Evolutionary conservation across 2,797 vertebrate species (phyloP).

Genomic region (Anniella stebbinsi): DNA sequence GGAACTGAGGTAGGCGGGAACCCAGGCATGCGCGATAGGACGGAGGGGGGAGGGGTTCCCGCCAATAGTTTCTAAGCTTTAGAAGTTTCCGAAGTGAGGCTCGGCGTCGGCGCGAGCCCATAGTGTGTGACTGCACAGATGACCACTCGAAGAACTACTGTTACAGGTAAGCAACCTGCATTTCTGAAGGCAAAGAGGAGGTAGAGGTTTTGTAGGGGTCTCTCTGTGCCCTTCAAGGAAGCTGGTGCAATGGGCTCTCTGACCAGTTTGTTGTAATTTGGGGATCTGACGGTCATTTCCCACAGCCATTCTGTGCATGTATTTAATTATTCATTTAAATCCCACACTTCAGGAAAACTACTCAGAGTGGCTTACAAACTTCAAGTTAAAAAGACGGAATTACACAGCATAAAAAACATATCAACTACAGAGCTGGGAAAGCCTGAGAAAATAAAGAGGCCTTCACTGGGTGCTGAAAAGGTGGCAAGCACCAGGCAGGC

Average conservation of each 20-base stretch:
- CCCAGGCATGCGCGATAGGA: no score
- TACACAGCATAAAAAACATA: not conserved
- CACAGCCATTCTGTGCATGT: not conserved
- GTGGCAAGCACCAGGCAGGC: not conserved
- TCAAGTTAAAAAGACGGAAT: not conserved
- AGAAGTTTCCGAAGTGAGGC: no score
- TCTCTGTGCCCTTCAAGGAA: not conserved
- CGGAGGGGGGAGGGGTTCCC: no score
- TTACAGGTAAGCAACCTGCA: no score
- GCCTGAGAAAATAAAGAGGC: no score
- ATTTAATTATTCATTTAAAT: not conserved
- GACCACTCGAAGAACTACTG: no score
- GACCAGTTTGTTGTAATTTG: not conserved
- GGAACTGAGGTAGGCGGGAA: no score
- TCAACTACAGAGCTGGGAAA: not conserved
- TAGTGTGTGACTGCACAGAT: no score
- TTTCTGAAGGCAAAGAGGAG: not conserved
- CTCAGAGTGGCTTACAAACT: not conserved
- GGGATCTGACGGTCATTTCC: not conserved
- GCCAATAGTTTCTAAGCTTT: no score
- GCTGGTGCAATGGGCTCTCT: not conserved
- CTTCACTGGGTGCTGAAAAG: no score
- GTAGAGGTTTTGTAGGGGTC: not conserved
- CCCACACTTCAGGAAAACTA: not conserved
- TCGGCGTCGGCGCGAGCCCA: no score